Conservation (phyloP, 2,888 invertebrate species). For the Cordilura impudica region DNA sequence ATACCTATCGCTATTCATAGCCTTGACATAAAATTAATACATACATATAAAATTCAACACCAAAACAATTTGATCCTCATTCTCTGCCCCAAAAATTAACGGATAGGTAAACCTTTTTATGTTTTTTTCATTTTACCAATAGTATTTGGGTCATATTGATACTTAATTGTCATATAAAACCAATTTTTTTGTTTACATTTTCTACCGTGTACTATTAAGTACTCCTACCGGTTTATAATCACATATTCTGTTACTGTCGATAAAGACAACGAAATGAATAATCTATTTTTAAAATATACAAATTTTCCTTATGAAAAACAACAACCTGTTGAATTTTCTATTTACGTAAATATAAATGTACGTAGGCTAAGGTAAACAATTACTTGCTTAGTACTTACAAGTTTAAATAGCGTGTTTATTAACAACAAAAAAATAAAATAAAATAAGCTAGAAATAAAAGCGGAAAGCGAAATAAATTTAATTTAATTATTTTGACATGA, state of each 20-base stretch:
- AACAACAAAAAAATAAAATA: not conserved
- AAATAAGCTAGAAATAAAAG: not conserved
- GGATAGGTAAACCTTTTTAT: no score
- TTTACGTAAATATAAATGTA: not conserved
- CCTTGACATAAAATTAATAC: constrained; percentile 26
- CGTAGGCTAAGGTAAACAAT: constrained; percentile 24
- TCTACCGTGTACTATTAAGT: not conserved
- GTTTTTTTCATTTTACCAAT: not conserved
- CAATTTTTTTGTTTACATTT: not conserved
- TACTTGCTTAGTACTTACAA: no score
- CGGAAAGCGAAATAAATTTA: constrained; percentile 40
- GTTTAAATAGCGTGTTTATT: constrained; percentile 43
- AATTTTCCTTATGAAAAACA: not conserved
- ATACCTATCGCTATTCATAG: not conserved
- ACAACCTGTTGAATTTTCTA: constrained; percentile 49
- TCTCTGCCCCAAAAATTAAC: not conserved
- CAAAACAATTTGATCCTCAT: not conserved
- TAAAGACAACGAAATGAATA: not conserved
- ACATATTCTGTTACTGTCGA: no score
- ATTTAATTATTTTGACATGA: constrained; percentile 43
- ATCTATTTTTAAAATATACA: not conserved
- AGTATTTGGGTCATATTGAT: not conserved
- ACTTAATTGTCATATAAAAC: not conserved
- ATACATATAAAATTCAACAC: not conserved
- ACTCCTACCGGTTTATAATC: not conserved